Base-by-base conservation (phyloP, 2,888 invertebrate species). In the Epinotia nisella region DNA sequence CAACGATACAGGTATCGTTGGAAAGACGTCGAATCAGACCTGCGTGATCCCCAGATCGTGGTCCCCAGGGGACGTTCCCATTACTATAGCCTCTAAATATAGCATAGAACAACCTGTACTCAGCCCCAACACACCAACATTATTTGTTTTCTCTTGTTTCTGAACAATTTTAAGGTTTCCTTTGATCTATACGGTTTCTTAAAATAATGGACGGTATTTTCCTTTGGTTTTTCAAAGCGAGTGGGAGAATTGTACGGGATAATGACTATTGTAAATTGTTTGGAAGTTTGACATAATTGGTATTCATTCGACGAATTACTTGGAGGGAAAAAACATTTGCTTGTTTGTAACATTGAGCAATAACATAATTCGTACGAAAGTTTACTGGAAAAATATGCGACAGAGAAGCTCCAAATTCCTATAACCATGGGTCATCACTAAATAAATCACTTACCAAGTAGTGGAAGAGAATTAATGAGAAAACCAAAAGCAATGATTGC, bases 161-260 rank as follows among this genome's bases (percentile, higher is more conserved):
- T 55, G 68, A 64, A 61, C 58, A 73, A 72, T 41, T 73, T 69
- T 64, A 71, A 62, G 73, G 68, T 17, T 73, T 73, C 73, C 73
- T 73, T 73, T 73, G 73, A 73, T 69, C 67, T 72, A 49, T 72
- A 73, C 39, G 73, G 73, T 73, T 73, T 73, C 73, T 68, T 73
- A 69, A 69, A 58, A 73, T 62, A 69, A 72, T 56, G 67, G 60
- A 45, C 53, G 59, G 67, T 69, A 64, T 73, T 73, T 69, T 61
- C 62, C 58, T 56, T 73, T 73, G 68, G 62, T 58, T 72, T 68
- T 64, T 69, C 68, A 55, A 58, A 41, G 58, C 17, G 68, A 21
- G 67, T 21, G 55, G 55, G 49, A 9, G 51, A 56, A 55, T 45
- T 56, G 67, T 19, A 29, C 5, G 11, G 21, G 41, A 64, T 68